A percentile compares a stretch with the other conserved stretches of the same genome.
These are phyloP conservation scores for Passer montanus DNA, from an alignment of 2,113 vertebrate genomes.

Conservation along the genomic window DNA sequence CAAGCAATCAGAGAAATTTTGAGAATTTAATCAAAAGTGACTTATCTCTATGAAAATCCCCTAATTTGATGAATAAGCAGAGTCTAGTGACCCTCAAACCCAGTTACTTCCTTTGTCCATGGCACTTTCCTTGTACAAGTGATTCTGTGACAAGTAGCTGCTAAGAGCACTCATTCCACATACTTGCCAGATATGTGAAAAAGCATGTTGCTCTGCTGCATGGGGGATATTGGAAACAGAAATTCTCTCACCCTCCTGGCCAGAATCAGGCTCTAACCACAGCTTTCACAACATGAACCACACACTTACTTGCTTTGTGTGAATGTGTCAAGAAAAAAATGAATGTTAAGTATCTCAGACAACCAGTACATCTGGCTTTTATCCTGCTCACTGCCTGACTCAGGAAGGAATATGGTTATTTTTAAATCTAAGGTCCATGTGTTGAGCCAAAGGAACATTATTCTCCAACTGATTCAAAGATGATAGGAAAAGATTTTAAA, in stretches of 20 bases:
- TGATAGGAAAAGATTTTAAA: not conserved
- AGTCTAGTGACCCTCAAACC: not conserved
- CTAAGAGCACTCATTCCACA: not conserved
- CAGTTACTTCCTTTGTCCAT: not conserved
- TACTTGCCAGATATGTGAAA: not conserved
- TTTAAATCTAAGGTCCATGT: conserved; percentile 9
- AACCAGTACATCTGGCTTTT: conserved; percentile 51
- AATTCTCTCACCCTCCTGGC: not conserved
- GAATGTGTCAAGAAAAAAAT: conserved; percentile 44
- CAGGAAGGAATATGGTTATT: conserved; percentile 19
- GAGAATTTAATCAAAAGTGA: conserved; percentile 1
- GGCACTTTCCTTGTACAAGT: not conserved
- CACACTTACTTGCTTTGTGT: conserved; percentile 13
- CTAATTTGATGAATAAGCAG: not conserved
- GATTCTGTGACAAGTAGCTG: not conserved
- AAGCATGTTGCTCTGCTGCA: not conserved
- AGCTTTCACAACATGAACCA: not conserved
- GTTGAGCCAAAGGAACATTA: conserved; percentile 7
- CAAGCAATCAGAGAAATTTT: not conserved
- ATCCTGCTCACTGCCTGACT: conserved; percentile 13
- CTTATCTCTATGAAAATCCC: not conserved
- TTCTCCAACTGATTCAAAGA: not conserved
- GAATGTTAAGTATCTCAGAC: not conserved
- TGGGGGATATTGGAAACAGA: not conserved
- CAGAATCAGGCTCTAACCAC: not conserved